These are phyloP conservation scores for Micromesistius poutassou DNA, from an alignment of 2,797 vertebrate species.

Conservation along the genomic window DNA sequence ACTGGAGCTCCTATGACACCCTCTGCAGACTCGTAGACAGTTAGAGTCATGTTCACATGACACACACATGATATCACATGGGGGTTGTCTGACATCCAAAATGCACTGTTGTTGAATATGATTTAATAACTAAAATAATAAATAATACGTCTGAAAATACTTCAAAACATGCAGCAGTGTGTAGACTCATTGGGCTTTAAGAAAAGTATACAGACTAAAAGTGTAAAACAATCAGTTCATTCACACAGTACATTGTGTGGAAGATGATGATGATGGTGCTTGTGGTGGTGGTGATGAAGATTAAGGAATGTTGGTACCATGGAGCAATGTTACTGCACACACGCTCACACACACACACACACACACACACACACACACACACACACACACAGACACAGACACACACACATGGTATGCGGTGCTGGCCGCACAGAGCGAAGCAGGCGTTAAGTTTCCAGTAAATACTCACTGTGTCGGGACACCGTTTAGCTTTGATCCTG, in stretches of 20 bases:
- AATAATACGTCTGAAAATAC: too few relatives aligned
- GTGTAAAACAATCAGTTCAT: background rate
- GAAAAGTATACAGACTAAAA: background rate
- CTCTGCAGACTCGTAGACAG: background rate
- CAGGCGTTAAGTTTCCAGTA: constrained; percentile 56
- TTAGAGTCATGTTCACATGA: background rate
- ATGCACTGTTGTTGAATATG: too few relatives aligned
- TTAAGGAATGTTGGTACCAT: background rate
- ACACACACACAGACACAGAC: constrained; percentile 2
- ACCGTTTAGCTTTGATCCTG: constrained; percentile 56
- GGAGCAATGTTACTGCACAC: background rate
- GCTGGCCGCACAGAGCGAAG: constrained; percentile 36
- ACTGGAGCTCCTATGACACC: background rate
- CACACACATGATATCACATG: background rate
- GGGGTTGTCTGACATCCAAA: background rate
- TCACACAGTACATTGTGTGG: background rate
- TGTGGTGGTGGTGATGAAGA: background rate
- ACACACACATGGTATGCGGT: constrained; percentile 1
- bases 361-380: background rate
- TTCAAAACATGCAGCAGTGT: background rate
- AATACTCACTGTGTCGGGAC: constrained; percentile 45
- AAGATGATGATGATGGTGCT: background rate
- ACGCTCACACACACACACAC: background rate
- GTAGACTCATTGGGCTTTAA: too few relatives aligned
- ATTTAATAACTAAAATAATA: too few relatives aligned